phyloP scores from a whole-genome alignment of 2,797 vertebrate genomes.

The Botia almorhae region DNA sequence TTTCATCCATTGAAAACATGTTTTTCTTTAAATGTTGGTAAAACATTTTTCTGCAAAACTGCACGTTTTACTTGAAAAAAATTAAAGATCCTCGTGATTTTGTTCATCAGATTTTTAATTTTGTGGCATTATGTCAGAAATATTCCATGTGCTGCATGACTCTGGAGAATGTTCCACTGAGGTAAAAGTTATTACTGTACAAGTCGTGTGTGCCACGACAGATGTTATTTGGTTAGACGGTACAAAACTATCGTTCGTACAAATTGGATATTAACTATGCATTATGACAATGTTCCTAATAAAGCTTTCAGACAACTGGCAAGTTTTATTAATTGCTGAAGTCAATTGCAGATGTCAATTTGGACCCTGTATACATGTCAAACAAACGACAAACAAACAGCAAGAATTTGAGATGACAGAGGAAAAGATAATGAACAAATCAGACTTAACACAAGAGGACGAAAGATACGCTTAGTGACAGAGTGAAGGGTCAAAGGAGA shows the following conservation, averaged over 20 bases:
- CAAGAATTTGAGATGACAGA: constrained; percentile 57
- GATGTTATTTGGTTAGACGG: no score
- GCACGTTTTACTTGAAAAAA: not conserved
- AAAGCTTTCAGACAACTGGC: not conserved
- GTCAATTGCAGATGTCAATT: not conserved
- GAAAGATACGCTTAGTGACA: constrained; percentile 43
- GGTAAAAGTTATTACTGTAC: no score
- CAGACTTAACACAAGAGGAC: constrained; percentile 51
- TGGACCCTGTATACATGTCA: constrained; percentile 45
- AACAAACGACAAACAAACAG: constrained; percentile 63
- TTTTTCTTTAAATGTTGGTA: not conserved
- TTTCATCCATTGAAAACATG: no score
- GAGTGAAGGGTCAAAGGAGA: constrained; percentile 19
- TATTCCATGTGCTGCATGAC: no score
- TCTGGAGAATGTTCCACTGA: no score
- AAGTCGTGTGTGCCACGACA: no score
- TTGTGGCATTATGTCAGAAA: no score
- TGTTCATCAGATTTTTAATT: not conserved
- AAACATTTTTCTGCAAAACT: not conserved
- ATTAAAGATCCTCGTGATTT: not conserved
- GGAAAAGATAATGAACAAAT: constrained; percentile 32
- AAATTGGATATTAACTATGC: no score
- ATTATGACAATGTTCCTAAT: no score
- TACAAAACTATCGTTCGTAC: no score
- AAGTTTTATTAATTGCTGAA: not conserved